Base-by-base conservation (phyloP, 23 tunicate genomes). In the Oikopleura vanhoeffeni region DNA sequence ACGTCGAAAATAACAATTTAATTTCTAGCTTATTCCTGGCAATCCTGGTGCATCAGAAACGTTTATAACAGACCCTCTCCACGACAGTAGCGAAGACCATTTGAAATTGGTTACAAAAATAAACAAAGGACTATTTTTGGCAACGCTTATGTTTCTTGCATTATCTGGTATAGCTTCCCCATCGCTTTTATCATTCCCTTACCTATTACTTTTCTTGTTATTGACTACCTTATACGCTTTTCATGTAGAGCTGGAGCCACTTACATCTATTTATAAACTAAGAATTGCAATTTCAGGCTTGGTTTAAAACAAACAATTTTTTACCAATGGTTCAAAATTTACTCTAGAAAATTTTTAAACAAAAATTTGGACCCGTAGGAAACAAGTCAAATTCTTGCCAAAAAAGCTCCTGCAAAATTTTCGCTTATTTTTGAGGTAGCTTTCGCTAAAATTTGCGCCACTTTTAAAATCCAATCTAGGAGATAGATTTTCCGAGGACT, bases 151-250 rank as follows among this genome's bases (percentile, higher is more conserved):
- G 41, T 58, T 39, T 58, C 86, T 40, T 89, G 86, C 36, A 58
- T 64, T 85, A 75, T 39, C 87, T 87, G 97, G 97, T 27, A 89
- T 92, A 41, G 93, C 91, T 13, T 83, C 83, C 82, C 97, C 97
- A 42, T 87, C 88, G 39, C 67, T 87, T 0, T 64, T 93, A 41
- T 93, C 98, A 13, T 84, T 82, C 27, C 40, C 88, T 1, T 93
- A 90, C 85, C 86, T 93, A 27, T 39, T 90, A n/a, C 64, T 83
- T 38, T 93, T 93, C 67, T 41, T 90, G 13, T 32, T 76, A 40
- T 84, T 90, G 0, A 57, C 87, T 57, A 84, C 88, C 28, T 27
- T 86, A 35, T 93, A 92, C 91, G 86, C 98, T 0, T 85, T 86
- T 41, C 88, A 90, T 40, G 85, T 71, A 2, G 35, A 71, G 27